Evolutionary conservation across 1,140 invertebrate genomes (phyloP).

Genomic region (Gyrodactylus bullatarudis): DNA sequence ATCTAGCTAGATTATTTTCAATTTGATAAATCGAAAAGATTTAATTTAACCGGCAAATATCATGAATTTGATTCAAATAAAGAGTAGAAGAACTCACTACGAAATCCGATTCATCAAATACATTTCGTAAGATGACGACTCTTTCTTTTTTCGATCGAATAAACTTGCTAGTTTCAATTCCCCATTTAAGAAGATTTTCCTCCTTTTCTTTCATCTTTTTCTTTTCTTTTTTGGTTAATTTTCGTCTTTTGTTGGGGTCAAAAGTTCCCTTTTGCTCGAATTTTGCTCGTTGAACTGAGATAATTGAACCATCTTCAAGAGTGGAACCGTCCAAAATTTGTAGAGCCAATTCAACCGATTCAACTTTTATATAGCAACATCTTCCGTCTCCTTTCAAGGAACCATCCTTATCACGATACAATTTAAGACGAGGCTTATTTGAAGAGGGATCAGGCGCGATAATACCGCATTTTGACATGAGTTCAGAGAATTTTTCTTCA

Average conservation of each 20-base stretch:
- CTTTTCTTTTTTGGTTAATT: constrained; percentile 34
- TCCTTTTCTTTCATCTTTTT: constrained; percentile 60
- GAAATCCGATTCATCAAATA: constrained; percentile 33
- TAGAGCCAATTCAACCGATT: constrained; percentile 66
- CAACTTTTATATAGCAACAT: constrained; percentile 79
- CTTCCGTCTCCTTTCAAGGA: constrained; percentile 69
- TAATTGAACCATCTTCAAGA: constrained; percentile 32
- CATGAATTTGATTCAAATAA: constrained; percentile 3
- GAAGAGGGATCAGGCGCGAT: constrained; percentile 47
- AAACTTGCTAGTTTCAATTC: constrained; percentile 50
- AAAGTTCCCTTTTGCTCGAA: constrained; percentile 79
- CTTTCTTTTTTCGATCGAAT: constrained; percentile 50
- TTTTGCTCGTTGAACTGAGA: constrained; percentile 53
- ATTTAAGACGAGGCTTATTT: constrained; percentile 59
- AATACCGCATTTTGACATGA: constrained; percentile 84
- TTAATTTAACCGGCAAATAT: no score
- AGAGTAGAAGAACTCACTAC: constrained; percentile 3
- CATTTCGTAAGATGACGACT: constrained; percentile 63
- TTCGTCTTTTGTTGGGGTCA: constrained; percentile 62
- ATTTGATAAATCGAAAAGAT: no score
- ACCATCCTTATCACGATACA: constrained; percentile 47
- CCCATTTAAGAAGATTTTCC: constrained; percentile 74
- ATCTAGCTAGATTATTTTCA: constrained; percentile 3
- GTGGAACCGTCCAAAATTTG: constrained; percentile 59
- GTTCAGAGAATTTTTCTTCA: constrained; percentile 34